Percentiles rank a stretch among this genome's conserved stretches.
phyloP scores from a whole-genome alignment of 2,113 vertebrate genomes.

The Microtus ochrogaster region DNA sequence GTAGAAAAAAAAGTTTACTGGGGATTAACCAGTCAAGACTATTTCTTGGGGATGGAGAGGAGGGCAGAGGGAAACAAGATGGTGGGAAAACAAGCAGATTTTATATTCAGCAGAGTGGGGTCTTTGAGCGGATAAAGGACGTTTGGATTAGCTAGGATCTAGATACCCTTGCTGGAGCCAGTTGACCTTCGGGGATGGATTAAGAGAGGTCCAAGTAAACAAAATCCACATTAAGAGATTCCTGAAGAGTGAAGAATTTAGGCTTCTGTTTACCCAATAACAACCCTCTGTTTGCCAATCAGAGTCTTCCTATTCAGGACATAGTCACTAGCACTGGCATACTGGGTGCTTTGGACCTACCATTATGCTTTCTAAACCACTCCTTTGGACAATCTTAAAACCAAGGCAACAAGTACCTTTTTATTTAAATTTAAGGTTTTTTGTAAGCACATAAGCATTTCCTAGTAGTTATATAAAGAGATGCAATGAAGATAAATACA shows the following conservation, averaged over 20 bases:
- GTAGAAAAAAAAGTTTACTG: background rate
- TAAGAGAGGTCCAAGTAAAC: background rate
- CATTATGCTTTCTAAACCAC: background rate
- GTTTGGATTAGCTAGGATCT: background rate
- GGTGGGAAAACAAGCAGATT: background rate
- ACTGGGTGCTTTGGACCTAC: background rate
- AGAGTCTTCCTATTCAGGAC: background rate
- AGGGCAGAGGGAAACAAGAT: background rate
- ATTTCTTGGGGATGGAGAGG: background rate
- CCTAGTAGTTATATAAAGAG: conserved; percentile 18
- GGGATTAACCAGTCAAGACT: background rate
- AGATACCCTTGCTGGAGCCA: background rate
- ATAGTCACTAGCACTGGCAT: background rate
- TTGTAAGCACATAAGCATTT: background rate
- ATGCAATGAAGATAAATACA: conserved; percentile 9
- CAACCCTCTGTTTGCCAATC: background rate
- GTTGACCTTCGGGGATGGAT: background rate
- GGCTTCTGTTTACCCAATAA: background rate
- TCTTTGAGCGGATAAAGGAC: background rate
- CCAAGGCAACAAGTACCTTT: background rate
- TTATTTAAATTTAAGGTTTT: conserved; percentile 1
- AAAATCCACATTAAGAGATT: background rate
- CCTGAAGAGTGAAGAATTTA: background rate
- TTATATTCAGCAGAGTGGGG: background rate
- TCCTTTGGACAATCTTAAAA: conserved; percentile 30